These are phyloP conservation scores for Zapus hudsonius DNA, from an alignment of 2,113 vertebrate genomes.

Conservation along the genomic window DNA sequence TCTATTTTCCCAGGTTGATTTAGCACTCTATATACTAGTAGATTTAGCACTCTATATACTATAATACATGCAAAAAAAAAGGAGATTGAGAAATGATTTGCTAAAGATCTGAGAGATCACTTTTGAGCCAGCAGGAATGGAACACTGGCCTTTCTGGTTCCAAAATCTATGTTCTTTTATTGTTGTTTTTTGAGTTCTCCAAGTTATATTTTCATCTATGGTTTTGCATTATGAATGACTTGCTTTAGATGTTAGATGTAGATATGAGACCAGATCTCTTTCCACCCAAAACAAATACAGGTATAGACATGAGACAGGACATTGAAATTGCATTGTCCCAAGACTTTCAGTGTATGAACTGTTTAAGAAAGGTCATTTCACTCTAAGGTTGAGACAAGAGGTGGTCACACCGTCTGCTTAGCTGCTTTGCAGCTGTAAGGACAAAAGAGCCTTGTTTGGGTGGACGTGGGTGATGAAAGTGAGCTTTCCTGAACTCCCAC, in stretches of 20 bases:
- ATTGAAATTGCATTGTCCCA: not conserved
- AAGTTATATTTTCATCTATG: not conserved
- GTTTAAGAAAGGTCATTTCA: not conserved
- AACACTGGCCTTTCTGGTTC: slow-evolving; percentile 6
- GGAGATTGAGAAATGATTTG: not conserved
- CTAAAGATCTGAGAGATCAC: not conserved
- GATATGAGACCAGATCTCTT: not conserved
- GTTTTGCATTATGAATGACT: not conserved
- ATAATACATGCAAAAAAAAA: not conserved
- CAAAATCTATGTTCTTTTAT: not conserved
- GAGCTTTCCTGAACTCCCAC: not conserved
- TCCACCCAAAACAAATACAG: not conserved
- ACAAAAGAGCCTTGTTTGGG: not conserved
- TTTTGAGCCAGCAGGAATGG: not conserved
- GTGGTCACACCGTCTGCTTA: not conserved
- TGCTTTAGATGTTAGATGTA: not conserved
- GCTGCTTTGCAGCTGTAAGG: not conserved
- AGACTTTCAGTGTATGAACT: not conserved
- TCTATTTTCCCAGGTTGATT: slow-evolving; percentile 9
- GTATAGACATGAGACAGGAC: not conserved
- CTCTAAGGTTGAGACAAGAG: not conserved
- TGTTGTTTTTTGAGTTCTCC: not conserved
- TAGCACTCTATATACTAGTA: not conserved
- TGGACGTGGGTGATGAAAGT: not conserved
- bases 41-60: not conserved